Percentiles rank a stretch among this genome's conserved stretches.
Evolutionary conservation across 2,113 vertebrate genomes (phyloP).

Genomic region (Elgaria multicarinata): DNA sequence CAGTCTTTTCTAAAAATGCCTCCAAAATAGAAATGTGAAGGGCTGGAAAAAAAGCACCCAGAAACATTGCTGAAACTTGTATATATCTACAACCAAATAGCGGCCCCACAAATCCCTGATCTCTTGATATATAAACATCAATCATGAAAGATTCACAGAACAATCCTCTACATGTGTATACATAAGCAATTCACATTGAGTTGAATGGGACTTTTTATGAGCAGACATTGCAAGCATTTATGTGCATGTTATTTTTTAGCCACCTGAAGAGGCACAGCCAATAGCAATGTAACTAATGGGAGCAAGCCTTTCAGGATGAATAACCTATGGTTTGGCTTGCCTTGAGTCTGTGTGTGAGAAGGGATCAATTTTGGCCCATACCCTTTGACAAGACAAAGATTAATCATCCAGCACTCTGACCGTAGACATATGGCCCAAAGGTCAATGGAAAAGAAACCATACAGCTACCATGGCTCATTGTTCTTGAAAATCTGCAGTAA

Average conservation of each 20-base stretch:
- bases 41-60: no score
- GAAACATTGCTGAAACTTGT: no score
- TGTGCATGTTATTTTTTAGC: background rate
- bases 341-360: no score
- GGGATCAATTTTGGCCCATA: no score
- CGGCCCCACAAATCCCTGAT: background rate
- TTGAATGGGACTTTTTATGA: background rate
- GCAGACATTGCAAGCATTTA: no score
- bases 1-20: background rate
- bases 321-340: background rate
- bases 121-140: background rate
- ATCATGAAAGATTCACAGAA: background rate
- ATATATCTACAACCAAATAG: no score
- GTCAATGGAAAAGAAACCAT: background rate
- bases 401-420: background rate
- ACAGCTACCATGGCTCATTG: background rate
- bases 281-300: background rate
- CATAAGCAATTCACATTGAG: background rate
- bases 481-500: background rate
- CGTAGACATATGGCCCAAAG: background rate
- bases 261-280: background rate
- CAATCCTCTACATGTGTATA: background rate
- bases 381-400: background rate
- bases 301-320: background rate
- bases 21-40: background rate